Evolutionary conservation across 2,113 vertebrate species (phyloP).

Genomic region (Nansenia antarctica): DNA sequence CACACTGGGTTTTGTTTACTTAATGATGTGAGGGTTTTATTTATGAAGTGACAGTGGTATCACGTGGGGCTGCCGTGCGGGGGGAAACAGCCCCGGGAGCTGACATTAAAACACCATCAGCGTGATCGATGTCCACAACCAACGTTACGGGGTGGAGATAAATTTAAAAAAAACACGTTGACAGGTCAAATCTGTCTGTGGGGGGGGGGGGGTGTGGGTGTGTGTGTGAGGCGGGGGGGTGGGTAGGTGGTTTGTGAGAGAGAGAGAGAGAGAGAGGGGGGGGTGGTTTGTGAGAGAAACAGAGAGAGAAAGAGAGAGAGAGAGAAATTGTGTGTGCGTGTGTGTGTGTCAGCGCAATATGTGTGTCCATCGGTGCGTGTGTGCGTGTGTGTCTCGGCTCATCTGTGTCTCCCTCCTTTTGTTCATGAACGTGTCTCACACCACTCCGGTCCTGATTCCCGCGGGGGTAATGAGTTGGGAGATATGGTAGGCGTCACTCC

Average conservation of each 20-base stretch:
- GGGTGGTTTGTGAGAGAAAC: background rate
- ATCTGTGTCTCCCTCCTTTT: background rate
- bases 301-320: background rate
- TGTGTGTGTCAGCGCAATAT: background rate
- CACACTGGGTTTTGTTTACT: background rate
- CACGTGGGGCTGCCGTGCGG: no score
- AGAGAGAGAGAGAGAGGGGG: background rate
- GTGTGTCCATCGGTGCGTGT: background rate
- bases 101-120: slow-evolving; percentile 12
- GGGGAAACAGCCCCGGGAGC: background rate
- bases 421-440: background rate
- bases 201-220: background rate
- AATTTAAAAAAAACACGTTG: background rate
- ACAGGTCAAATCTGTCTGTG: background rate
- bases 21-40: background rate
- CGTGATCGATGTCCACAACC: background rate
- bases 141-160: background rate
- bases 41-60: slow-evolving; percentile 1
- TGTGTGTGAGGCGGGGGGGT: background rate
- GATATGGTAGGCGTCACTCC: background rate
- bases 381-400: background rate
- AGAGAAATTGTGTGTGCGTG: background rate
- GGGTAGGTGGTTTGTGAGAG: background rate
- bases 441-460: background rate
- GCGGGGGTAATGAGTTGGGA: background rate